Conservation (phyloP, 2,888 invertebrate genomes). For the Trachelus troglodyta region DNA sequence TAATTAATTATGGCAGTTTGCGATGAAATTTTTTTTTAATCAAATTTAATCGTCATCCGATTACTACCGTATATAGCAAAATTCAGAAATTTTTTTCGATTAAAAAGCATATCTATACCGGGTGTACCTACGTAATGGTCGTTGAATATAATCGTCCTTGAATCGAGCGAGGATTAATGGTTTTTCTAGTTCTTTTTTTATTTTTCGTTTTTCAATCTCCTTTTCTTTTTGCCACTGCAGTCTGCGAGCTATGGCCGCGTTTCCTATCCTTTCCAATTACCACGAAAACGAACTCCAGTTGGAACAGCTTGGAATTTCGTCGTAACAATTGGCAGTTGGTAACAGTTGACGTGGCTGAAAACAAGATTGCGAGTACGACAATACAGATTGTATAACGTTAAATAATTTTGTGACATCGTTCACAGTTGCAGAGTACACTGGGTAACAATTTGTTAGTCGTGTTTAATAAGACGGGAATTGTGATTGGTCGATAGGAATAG, state of each 20-base stretch:
- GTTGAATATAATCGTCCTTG: not conserved
- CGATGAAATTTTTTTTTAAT: not conserved
- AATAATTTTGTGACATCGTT: not conserved
- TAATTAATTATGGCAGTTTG: not conserved
- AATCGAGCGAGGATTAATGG: not conserved
- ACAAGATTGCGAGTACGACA: not conserved
- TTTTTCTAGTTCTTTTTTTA: not conserved
- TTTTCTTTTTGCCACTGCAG: not conserved
- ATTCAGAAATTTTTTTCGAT: not conserved
- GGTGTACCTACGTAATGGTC: not conserved
- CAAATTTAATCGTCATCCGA: constrained; percentile 1
- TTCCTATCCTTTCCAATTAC: not conserved
- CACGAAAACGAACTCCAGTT: not conserved
- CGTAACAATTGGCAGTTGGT: too few species aligned
- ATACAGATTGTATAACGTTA: not conserved
- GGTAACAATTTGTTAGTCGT: not conserved
- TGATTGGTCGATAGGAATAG: not conserved
- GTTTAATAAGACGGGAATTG: not conserved
- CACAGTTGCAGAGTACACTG: not conserved
- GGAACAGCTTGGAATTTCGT: not conserved
- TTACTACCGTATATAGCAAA: not conserved
- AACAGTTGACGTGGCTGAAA: not conserved
- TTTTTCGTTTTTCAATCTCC: constrained; percentile 1
- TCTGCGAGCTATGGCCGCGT: not conserved
- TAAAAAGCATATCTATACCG: not conserved